A percentile compares a stretch with the other conserved stretches of the same genome.
Evolutionary conservation across 2,797 vertebrate species (phyloP).

Genomic region (Enteromius viviparus): DNA sequence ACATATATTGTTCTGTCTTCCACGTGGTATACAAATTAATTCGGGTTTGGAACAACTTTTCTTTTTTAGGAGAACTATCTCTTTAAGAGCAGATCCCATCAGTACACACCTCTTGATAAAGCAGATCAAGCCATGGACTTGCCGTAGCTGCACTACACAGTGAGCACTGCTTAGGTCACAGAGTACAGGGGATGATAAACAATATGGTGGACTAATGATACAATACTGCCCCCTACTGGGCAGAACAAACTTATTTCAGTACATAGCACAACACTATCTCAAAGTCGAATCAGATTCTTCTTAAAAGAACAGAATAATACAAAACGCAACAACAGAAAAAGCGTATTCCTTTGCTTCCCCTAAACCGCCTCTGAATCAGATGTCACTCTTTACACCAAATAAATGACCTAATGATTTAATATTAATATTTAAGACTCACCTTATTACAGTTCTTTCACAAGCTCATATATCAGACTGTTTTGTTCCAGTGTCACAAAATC

Average conservation of each 20-base stretch:
- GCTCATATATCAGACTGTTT: background rate
- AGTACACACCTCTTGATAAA: background rate
- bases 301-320: background rate
- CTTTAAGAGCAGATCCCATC: background rate
- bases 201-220: conserved; percentile 44
- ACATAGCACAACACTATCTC: background rate
- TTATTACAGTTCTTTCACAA: background rate
- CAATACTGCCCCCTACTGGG: conserved; percentile 76
- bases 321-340: background rate
- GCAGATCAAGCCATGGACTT: background rate
- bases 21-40: background rate
- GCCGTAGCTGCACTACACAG: background rate
- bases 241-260: conserved; percentile 3
- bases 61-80: background rate
- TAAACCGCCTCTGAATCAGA: background rate
- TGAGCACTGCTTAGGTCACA: background rate
- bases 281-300: background rate
- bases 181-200: background rate
- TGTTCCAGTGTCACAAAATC: background rate
- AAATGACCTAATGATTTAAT: background rate
- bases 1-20: background rate
- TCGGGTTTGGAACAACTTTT: background rate
- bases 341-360: background rate
- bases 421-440: background rate
- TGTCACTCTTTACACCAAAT: background rate